A percentile compares a stretch with the other conserved stretches of the same genome.
These are phyloP conservation scores for Nematopogon swammerdamellus DNA, from an alignment of 2,888 invertebrate genomes.

Conservation along the genomic window DNA sequence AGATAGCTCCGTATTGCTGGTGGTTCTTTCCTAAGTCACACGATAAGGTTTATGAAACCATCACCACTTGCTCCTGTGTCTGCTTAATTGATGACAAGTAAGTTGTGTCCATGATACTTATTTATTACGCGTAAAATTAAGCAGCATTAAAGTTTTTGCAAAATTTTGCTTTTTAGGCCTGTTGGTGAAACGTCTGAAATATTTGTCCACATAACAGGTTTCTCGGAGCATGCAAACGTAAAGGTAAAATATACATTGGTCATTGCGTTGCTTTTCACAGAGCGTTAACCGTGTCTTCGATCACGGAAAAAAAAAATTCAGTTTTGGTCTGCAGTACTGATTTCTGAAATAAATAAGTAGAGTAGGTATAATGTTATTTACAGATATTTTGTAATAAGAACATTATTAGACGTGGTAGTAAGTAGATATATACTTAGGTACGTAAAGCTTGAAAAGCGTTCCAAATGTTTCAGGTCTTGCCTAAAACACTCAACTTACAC, in stretches of 20 bases:
- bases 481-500: slow-evolving; percentile 32
- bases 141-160: too few relatives aligned
- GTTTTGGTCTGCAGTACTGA: too few relatives aligned
- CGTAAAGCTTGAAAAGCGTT: too few relatives aligned
- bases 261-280: too few relatives aligned
- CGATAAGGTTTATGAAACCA: slow-evolving; percentile 35
- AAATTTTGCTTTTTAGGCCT: slow-evolving; percentile 31
- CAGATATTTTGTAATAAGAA: too few relatives aligned
- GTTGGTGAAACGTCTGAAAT: slow-evolving; percentile 39
- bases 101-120: slow-evolving; percentile 2
- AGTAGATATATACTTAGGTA: too few relatives aligned
- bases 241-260: slow-evolving; percentile 19
- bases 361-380: too few relatives aligned
- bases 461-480: slow-evolving; percentile 39
- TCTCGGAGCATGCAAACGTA: slow-evolving; percentile 41
- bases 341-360: too few relatives aligned
- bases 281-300: too few relatives aligned
- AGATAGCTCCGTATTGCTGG: slow-evolving; percentile 37
- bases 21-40: slow-evolving; percentile 42
- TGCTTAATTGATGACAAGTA: slow-evolving; percentile 38
- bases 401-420: too few relatives aligned
- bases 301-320: too few relatives aligned
- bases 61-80: slow-evolving; percentile 35
- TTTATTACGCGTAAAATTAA: too few relatives aligned
- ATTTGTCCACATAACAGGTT: slow-evolving; percentile 34